A percentile compares a stretch with the other conserved stretches of the same genome.
Evolutionary conservation across 1,140 invertebrate genomes (phyloP).

Genomic region (Cephus cinctus): DNA sequence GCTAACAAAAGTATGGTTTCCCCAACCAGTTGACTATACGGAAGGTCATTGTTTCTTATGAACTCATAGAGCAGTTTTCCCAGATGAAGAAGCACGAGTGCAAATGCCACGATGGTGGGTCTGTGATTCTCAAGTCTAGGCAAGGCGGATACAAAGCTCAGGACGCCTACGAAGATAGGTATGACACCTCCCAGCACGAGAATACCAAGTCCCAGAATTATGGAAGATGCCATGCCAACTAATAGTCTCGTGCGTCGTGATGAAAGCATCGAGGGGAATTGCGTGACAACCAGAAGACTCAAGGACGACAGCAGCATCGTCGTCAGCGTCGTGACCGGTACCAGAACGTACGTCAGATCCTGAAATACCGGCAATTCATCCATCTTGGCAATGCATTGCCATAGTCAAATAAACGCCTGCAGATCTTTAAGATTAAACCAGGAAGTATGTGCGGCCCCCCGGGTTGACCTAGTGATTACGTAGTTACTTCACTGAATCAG

Average conservation of each 20-base stretch:
- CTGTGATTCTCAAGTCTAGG: conserved; percentile 35
- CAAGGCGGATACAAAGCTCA: conserved; percentile 42
- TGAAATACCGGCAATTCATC: too few relatives aligned
- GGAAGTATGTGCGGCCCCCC: too few relatives aligned
- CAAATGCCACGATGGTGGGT: conserved; percentile 35
- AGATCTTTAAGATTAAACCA: too few relatives aligned
- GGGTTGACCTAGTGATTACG: too few relatives aligned
- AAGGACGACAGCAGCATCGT: conserved; percentile 37
- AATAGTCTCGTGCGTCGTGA: conserved; percentile 33
- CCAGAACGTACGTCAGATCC: conserved; percentile 20
- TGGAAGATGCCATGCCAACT: conserved; percentile 39
- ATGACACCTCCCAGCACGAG: conserved; percentile 33
- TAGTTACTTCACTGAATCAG: too few relatives aligned
- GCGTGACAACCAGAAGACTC: conserved; percentile 38
- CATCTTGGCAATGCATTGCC: too few relatives aligned
- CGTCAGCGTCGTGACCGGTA: conserved; percentile 29
- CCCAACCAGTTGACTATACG: too few relatives aligned
- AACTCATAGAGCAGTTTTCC: conserved; percentile 24
- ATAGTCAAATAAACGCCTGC: too few relatives aligned
- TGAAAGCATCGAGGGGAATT: conserved; percentile 40
- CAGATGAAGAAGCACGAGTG: conserved; percentile 31
- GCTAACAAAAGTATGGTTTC: conserved; percentile 75
- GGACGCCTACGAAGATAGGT: conserved; percentile 37
- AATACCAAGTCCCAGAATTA: conserved; percentile 39
- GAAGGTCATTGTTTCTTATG: too few relatives aligned